phyloP scores from a whole-genome alignment of 2,113 vertebrate species.

The Steatornis caripensis region DNA sequence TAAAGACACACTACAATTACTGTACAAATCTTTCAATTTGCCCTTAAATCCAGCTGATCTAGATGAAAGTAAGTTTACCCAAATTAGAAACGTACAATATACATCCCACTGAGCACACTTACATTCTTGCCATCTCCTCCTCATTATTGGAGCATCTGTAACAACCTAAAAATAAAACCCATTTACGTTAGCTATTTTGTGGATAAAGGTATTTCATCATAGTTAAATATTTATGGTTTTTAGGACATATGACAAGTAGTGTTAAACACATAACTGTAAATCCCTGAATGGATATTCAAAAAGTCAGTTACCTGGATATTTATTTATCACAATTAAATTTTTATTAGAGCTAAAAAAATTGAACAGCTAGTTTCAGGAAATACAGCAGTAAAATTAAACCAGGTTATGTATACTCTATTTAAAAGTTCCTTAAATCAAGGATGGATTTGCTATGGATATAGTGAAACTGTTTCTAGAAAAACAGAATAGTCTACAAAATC shows the following conservation, averaged over 20 bases:
- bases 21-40: background rate
- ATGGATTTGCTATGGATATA: background rate
- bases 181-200: background rate
- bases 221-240: background rate
- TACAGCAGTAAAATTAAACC: background rate
- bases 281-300: background rate
- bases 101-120: background rate
- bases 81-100: background rate
- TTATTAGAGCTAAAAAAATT: background rate
- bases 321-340: background rate
- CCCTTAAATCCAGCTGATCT: background rate
- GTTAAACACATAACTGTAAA: background rate
- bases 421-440: background rate
- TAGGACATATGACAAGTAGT: background rate
- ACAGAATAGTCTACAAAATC: background rate
- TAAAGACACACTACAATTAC: background rate
- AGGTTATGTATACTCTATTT: background rate
- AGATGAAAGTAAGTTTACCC: background rate
- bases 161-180: slow-evolving; percentile 31
- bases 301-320: background rate
- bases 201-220: background rate
- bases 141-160: background rate
- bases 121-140: slow-evolving; percentile 32
- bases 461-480: background rate
- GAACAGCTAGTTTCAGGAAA: background rate